Evolutionary conservation across 1,140 invertebrate genomes (phyloP).

Genomic region (Sesamia nonagrioides): DNA sequence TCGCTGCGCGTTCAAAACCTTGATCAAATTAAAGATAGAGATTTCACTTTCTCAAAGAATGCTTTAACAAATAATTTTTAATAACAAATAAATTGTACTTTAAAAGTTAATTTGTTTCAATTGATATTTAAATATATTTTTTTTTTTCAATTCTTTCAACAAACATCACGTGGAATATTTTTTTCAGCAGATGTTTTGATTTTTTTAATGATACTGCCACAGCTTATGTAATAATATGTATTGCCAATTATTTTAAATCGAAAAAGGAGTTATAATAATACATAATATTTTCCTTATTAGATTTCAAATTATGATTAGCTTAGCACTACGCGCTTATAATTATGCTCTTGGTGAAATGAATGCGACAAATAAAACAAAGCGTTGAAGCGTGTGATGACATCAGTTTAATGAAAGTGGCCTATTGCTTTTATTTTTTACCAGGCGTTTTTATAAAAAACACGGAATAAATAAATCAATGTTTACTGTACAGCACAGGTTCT

Average conservation of each 20-base stretch:
- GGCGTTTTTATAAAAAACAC: constrained; percentile 12
- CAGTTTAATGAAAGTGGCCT: constrained; percentile 11
- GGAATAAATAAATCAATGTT: neutral
- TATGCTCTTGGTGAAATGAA: neutral
- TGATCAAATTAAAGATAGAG: neutral
- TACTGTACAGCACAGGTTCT: neutral
- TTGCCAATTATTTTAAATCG: constrained; percentile 7
- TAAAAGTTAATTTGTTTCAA: too few species aligned
- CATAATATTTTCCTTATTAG: neutral
- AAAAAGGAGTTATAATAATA: neutral
- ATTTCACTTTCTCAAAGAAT: too few species aligned
- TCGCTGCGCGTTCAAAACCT: neutral
- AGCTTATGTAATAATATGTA: constrained; percentile 4
- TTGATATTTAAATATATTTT: neutral
- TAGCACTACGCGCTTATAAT: neutral
- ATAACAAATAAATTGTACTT: too few species aligned
- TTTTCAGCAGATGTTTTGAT: neutral
- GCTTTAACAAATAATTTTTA: too few species aligned
- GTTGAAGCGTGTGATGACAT: constrained; percentile 25
- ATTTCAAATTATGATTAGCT: neutral
- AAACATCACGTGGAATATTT: neutral
- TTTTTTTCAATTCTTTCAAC: too few species aligned
- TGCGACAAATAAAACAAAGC: constrained; percentile 34
- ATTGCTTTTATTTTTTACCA: constrained; percentile 40
- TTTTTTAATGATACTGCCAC: constrained; percentile 13